A percentile compares a stretch with the other conserved stretches of the same genome.
Conservation (phyloP, 2,113 vertebrate species). For the Origma solitaria region DNA sequence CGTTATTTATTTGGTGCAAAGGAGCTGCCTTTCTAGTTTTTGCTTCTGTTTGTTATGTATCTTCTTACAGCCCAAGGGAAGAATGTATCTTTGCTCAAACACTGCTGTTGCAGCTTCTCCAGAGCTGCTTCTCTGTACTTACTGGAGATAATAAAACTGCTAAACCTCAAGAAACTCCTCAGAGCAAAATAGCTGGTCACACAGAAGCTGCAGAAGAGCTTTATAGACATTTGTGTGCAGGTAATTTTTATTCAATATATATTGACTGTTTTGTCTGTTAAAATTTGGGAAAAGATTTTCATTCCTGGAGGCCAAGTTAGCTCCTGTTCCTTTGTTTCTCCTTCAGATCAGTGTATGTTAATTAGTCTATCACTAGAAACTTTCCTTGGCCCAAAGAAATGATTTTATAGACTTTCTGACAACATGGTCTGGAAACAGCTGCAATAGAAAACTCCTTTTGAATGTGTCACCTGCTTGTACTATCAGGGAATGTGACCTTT, state of each 20-base stretch:
- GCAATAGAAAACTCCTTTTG: neutral
- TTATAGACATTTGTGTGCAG: conserved; percentile 86
- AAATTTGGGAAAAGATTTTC: neutral
- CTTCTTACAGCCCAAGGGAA: conserved; percentile 76
- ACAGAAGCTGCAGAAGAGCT: conserved; percentile 79
- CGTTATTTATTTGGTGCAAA: neutral
- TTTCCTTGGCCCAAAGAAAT: neutral
- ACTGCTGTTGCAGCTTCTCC: conserved; percentile 87
- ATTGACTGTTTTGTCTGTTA: neutral
- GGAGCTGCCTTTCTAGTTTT: neutral
- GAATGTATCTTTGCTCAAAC: conserved; percentile 86
- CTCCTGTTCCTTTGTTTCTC: neutral
- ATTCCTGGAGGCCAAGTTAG: neutral
- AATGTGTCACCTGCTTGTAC: neutral
- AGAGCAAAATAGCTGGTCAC: conserved; percentile 48
- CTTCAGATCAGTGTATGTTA: neutral
- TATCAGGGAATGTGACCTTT: neutral
- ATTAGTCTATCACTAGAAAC: neutral
- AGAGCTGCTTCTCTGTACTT: conserved; percentile 89
- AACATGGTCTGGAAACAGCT: neutral
- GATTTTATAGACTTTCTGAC: neutral
- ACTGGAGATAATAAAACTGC: conserved; percentile 65
- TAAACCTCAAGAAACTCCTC: conserved; percentile 25
- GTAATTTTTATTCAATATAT: conserved; percentile 58
- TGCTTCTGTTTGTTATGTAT: neutral